Percentiles rank a stretch among this genome's conserved stretches.
Evolutionary conservation across 1,140 invertebrate genomes (phyloP).

Genomic region (Lethrus apterus): DNA sequence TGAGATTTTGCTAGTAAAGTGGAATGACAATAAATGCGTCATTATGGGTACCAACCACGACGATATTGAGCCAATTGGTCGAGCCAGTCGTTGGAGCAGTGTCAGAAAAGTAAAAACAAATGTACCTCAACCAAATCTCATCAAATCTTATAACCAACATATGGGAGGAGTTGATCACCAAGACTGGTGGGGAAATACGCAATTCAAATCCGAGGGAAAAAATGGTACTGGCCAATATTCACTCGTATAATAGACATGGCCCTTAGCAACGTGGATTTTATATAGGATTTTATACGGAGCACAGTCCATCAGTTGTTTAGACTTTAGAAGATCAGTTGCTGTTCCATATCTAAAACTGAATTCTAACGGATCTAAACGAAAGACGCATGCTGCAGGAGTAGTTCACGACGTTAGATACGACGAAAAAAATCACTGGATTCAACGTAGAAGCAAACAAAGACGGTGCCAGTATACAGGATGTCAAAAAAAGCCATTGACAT

Average conservation of each 20-base stretch:
- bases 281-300: too few species aligned
- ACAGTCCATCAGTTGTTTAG: too few species aligned
- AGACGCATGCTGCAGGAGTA: too few species aligned
- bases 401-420: too few species aligned
- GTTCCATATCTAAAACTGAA: too few species aligned
- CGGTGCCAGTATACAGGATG: too few species aligned
- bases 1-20: conserved; percentile 8
- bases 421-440: too few species aligned
- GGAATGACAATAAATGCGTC: conserved; percentile 27
- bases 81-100: conserved; percentile 22
- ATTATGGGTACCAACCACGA: conserved; percentile 28
- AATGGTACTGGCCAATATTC: conserved; percentile 14
- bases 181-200: conserved; percentile 13
- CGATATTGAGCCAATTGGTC: conserved; percentile 21
- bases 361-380: too few species aligned
- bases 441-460: too few species aligned
- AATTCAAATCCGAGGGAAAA: conserved; percentile 11
- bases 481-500: too few species aligned
- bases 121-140: conserved; percentile 11
- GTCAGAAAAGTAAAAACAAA: neutral
- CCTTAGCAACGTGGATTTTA: too few species aligned
- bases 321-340: too few species aligned
- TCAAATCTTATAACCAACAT: conserved; percentile 11
- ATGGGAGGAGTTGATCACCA: conserved; percentile 17
- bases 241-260: conserved; percentile 3